phyloP scores from a whole-genome alignment of 1,140 invertebrate species.

The Tetraneura akinire region DNA sequence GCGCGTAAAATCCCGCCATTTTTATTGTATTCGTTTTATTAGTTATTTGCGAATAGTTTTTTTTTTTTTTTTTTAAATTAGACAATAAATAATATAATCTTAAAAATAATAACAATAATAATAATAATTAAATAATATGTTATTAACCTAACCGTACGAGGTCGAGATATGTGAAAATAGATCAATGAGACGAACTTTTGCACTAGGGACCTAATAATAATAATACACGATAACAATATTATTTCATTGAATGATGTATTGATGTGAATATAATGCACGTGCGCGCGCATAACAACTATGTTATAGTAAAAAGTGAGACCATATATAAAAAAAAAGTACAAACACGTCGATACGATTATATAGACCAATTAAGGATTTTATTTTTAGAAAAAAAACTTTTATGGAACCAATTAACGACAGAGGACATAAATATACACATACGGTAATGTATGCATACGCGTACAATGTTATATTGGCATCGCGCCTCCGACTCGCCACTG shows the following conservation, averaged over 20 bases:
- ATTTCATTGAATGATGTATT: conserved; percentile 5
- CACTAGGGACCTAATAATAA: background rate
- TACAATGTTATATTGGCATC: conserved; percentile 3
- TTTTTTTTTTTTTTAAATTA: too few relatives aligned
- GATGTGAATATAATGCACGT: too few relatives aligned
- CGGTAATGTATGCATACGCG: background rate
- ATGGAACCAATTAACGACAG: conserved; percentile 29
- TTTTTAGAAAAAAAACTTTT: conserved; percentile 40
- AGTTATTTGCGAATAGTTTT: too few relatives aligned
- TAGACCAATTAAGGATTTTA: conserved; percentile 40
- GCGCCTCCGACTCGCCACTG: background rate
- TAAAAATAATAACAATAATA: too few relatives aligned
- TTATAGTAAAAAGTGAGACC: conserved; percentile 26
- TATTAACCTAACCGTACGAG: too few relatives aligned
- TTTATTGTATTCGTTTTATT: too few relatives aligned
- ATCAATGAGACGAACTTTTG: background rate
- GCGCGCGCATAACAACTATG: background rate
- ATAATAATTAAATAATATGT: too few relatives aligned
- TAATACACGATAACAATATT: background rate
- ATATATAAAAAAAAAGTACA: background rate
- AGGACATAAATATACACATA: background rate
- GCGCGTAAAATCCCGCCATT: too few relatives aligned
- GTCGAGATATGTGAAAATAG: background rate
- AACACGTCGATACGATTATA: background rate
- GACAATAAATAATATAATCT: too few relatives aligned